Evolutionary conservation across 2,113 vertebrate genomes (phyloP), one percentile per base, ranked within the genome.

Genomic region (Todiramphus chloris): DNA sequence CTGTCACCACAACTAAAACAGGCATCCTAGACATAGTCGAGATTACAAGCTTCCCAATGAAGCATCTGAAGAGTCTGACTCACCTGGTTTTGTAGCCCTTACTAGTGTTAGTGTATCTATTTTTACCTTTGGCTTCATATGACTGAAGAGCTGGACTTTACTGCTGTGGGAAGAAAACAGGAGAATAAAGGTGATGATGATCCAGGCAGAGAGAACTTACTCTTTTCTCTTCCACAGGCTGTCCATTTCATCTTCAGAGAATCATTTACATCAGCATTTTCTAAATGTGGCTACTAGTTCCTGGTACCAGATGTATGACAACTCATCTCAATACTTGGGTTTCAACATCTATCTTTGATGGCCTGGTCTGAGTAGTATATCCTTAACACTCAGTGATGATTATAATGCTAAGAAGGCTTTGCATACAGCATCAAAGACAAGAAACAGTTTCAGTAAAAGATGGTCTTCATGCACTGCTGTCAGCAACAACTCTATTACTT

Each of bases 171-270:
- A 87, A 73, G n/a, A 60, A 87, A 89, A 83, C 46, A 58, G 11
- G n/a, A 82, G 39, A 92, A 78, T 23, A 82, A 87, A 96, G 23
- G 62, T 39, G 19, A 17, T 46, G 89, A 87, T 53, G 35, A 89
- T 80, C 30, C 43, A 84, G 56, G n/a, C 58, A 92, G 78, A 83
- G 35, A 62, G 30, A 58, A 81, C 37, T 83, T 58, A 16, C 19
- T 51, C 24, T 73, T 68, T 90, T 67, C 87, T 87, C 68, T 95
- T 87, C 53, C 59, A 64, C 23, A 63, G 93, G 67, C 39, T 90
- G 28, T 82, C 31, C 59, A 94, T 89, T 95, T 91, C 67, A 74
- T 69, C 63, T 91, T 86, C 63, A 91, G 60, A 79, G 37, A 84
- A 69, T 73, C 62, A 78, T 72, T 85, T 64, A 30, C 23, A 50